Evolutionary conservation across 2,113 vertebrate genomes (phyloP).

Genomic region (Willisornis vidua): DNA sequence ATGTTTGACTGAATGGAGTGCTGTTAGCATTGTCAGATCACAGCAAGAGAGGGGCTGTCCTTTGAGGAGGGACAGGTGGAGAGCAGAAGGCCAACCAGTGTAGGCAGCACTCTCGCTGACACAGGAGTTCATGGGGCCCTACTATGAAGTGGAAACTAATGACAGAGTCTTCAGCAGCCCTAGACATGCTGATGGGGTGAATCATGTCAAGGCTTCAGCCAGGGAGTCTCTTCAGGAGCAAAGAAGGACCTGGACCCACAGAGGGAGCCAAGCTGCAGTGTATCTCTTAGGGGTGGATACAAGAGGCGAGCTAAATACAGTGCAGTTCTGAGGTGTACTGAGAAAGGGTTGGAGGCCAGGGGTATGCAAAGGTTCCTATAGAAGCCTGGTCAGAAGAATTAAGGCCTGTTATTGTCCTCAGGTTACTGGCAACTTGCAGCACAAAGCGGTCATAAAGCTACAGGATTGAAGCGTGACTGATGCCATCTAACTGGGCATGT

Average conservation of each 20-base stretch:
- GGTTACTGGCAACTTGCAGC: background rate
- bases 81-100: no score
- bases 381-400: background rate
- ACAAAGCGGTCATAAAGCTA: background rate
- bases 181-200: rapidly evolving
- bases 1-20: background rate
- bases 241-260: background rate
- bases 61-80: background rate
- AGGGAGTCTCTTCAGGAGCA: background rate
- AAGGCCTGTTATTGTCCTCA: background rate
- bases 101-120: background rate
- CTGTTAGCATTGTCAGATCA: background rate
- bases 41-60: background rate
- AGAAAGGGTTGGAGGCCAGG: background rate
- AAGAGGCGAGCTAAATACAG: background rate
- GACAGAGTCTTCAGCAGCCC: background rate
- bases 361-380: rapidly evolving
- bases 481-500: background rate
- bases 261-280: background rate
- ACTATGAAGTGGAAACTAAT: background rate
- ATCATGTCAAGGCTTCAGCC: background rate
- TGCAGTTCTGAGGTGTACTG: background rate
- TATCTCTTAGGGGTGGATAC: rapidly evolving
- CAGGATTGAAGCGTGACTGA: background rate
- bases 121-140: background rate